Conservation (phyloP, 1,140 invertebrate genomes). For the Euwallacea similis region DNA sequence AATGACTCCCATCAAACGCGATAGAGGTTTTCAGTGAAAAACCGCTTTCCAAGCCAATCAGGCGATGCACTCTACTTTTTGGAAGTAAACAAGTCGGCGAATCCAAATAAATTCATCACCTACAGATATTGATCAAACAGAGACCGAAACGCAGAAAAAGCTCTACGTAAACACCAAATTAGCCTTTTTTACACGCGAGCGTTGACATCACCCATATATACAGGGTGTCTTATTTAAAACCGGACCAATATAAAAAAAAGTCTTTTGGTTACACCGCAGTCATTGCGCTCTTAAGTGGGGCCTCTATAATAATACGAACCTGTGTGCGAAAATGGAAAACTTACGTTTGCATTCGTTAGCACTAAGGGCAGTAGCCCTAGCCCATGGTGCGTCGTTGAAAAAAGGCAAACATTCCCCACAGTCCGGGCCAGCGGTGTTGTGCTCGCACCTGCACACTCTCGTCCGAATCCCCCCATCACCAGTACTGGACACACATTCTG, state of each 20-base stretch:
- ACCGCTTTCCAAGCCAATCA: too few relatives aligned
- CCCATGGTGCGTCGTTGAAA: slow-evolving; percentile 96
- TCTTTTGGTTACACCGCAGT: too few relatives aligned
- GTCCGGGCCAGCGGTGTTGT: slow-evolving; percentile 90
- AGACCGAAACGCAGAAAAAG: neutral
- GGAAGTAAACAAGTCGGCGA: neutral
- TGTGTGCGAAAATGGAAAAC: slow-evolving; percentile 47
- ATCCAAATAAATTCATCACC: neutral
- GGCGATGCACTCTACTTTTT: too few relatives aligned
- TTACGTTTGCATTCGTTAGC: slow-evolving; percentile 95
- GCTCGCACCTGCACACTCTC: slow-evolving; percentile 82
- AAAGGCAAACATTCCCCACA: slow-evolving; percentile 93
- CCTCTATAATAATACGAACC: too few relatives aligned
- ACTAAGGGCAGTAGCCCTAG: slow-evolving; percentile 79
- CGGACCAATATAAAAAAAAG: too few relatives aligned
- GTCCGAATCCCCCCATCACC: slow-evolving; percentile 53
- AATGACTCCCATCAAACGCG: too few relatives aligned
- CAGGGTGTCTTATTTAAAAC: too few relatives aligned
- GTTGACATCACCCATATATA: too few relatives aligned
- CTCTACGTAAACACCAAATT: neutral
- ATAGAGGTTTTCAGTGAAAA: too few relatives aligned
- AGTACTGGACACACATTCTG: slow-evolving; percentile 75
- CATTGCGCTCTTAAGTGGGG: too few relatives aligned
- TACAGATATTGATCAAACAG: slow-evolving; percentile 1
- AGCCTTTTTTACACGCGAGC: too few relatives aligned